Evolutionary conservation across 1,140 invertebrate genomes (phyloP).

Genomic region (Drosophila obscura): DNA sequence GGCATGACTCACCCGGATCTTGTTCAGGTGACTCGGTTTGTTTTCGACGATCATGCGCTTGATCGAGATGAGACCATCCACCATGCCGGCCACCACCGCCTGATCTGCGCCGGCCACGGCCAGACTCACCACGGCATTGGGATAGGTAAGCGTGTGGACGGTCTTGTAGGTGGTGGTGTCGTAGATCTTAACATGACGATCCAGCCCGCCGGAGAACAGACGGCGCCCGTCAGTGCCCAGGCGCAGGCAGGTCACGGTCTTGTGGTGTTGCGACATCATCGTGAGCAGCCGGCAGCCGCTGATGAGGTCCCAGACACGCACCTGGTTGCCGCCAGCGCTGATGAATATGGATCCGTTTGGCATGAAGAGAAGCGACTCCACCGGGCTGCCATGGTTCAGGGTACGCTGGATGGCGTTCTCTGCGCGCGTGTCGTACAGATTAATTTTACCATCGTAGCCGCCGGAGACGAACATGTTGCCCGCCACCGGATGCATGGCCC

Average conservation of each 20-base stretch:
- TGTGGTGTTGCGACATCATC: slow-evolving; percentile 94
- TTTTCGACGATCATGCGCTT: slow-evolving; percentile 88
- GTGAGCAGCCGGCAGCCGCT: slow-evolving; percentile 92
- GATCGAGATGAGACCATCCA: slow-evolving; percentile 95
- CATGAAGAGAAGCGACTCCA: slow-evolving; percentile 95
- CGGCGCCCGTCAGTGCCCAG: slow-evolving; percentile 91
- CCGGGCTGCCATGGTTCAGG: slow-evolving; percentile 94
- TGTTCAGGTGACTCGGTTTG: slow-evolving; percentile 77
- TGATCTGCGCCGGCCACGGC: slow-evolving; percentile 92
- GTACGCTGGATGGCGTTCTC: slow-evolving; percentile 87
- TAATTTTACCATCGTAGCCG: slow-evolving; percentile 96
- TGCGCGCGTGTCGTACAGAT: slow-evolving; percentile 94
- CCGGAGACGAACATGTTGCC: slow-evolving; percentile 92
- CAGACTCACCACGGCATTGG: slow-evolving; percentile 95
- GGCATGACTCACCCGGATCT: slow-evolving; percentile 51
- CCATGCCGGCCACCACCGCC: slow-evolving; percentile 94
- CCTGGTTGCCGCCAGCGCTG: slow-evolving; percentile 95
- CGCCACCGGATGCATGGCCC: slow-evolving; percentile 90
- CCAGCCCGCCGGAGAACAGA: slow-evolving; percentile 94
- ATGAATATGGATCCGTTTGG: slow-evolving; percentile 95
- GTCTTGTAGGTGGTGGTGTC: slow-evolving; percentile 93
- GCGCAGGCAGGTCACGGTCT: slow-evolving; percentile 94
- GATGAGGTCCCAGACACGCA: slow-evolving; percentile 97
- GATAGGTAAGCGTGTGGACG: slow-evolving; percentile 94
- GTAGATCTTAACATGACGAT: slow-evolving; percentile 97